Evolutionary conservation across 2,113 vertebrate genomes (phyloP), one percentile per base, ranked within the genome.

Genomic region (Brachirus orientalis): DNA sequence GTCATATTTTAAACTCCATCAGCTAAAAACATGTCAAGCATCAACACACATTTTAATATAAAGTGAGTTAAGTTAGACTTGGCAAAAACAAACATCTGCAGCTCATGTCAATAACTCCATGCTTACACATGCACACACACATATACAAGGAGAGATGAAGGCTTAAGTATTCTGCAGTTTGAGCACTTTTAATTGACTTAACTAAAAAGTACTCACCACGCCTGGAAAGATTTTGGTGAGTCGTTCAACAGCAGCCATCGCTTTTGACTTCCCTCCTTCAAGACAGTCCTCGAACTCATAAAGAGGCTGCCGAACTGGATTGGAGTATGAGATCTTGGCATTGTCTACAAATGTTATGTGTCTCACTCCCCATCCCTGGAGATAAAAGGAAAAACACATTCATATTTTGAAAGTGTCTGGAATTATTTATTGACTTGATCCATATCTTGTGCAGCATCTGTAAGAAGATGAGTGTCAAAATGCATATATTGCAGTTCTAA

Each of bases 271-370:
- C 7, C 97, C 97, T 38, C 97, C 96, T 0, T 67, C 87, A 0
- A 99, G 93, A 83, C 98, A 99, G 67, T 99, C 98, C 80, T 99
- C 96, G 47, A 99, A 99, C 69, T 99, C 97, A 18, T 97, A 99
- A 4, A 99, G 95, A 0, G 96, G 95, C 87, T 99, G 97, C 6
- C 98, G 93, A 17, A 99, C 97, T 0, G 98, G 98, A 77, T 99
- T 99, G 19, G 97, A 99, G 82, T 97, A 99, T 1, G 98, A 99
- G 88, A 99, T 97, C 89, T 94, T 98, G 4, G 97, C 96, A 7
- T 99, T 99, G 92, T 99, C 97, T 77, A 98, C 96, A 87, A 99
- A 98, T 0, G 98, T 98, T 86, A 99, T 94, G 79, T 92, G 95
- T 90, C 98, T 94, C 77, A 99, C 97, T 16, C 98, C 97, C 98